phyloP scores from a whole-genome alignment of 2,888 invertebrate genomes.

The Trisateles emortualis region DNA sequence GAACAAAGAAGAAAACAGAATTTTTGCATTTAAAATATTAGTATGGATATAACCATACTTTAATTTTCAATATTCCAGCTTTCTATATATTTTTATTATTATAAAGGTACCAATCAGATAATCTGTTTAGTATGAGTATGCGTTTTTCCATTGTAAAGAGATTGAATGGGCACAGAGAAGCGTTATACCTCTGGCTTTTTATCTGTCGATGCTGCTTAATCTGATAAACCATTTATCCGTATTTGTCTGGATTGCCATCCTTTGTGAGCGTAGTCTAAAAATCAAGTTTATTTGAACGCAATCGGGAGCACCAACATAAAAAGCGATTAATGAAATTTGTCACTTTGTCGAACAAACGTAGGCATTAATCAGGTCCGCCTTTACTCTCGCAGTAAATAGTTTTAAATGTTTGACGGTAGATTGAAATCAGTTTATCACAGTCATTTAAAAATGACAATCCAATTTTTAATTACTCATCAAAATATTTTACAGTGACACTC shows the following conservation, averaged over 20 bases:
- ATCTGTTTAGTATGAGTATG: background rate
- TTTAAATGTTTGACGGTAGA: no score
- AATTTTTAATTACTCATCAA: no score
- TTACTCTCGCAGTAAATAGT: no score
- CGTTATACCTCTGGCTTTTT: background rate
- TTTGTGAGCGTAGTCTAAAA: conserved; percentile 15
- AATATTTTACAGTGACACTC: no score
- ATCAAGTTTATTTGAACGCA: conserved; percentile 9
- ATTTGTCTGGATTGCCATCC: conserved; percentile 7
- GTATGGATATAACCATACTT: no score
- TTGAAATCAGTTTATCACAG: no score
- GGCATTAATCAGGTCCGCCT: conserved; percentile 8
- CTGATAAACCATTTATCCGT: conserved; percentile 8
- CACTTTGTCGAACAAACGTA: conserved; percentile 1
- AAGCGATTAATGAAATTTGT: conserved; percentile 9
- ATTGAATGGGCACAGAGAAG: background rate
- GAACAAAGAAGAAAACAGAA: no score
- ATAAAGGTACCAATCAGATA: background rate
- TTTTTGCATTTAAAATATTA: no score
- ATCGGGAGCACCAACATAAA: conserved; percentile 3
- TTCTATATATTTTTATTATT: no score
- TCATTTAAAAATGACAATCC: no score
- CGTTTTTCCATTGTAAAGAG: background rate
- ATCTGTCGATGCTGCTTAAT: conserved; percentile 4
- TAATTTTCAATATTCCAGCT: no score